Evolutionary conservation across 2,797 vertebrate species (phyloP).

Genomic region (Cyclopterus lumpus): DNA sequence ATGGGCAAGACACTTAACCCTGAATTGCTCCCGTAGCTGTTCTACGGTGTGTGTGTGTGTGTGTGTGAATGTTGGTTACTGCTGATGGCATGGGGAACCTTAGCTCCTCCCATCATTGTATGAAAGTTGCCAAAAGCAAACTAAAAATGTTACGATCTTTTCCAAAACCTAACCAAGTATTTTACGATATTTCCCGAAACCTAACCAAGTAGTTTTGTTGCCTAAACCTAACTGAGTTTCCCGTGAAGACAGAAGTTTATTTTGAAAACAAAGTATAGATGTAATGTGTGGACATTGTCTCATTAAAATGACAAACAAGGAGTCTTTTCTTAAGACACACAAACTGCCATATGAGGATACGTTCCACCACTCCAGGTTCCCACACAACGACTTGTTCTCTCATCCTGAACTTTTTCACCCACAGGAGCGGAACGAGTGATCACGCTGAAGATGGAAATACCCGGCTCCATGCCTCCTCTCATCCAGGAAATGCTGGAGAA

Average conservation of each 20-base stretch:
- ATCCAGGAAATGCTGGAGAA: conserved; percentile 99
- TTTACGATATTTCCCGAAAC: not conserved
- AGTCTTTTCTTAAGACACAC: no score
- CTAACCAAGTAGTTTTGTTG: not conserved
- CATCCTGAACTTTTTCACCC: not conserved
- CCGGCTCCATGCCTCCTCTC: conserved; percentile 95
- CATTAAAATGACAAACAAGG: no score
- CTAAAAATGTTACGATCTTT: no score
- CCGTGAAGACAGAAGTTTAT: not conserved
- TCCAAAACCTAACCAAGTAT: not conserved
- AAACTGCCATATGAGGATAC: no score
- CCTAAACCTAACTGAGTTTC: not conserved
- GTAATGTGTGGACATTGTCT: not conserved
- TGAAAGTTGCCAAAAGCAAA: no score
- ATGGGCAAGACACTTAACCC: no score
- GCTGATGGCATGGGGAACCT: no score
- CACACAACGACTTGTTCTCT: not conserved
- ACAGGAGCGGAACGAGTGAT: conserved; percentile 95
- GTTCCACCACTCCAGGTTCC: not conserved
- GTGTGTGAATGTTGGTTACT: no score
- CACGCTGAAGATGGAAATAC: conserved; percentile 98
- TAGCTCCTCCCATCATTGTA: no score
- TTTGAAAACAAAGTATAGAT: not conserved
- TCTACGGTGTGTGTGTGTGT: no score
- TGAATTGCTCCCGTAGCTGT: no score